A percentile compares a stretch with the other conserved stretches of the same genome.
These are phyloP conservation scores for Zonotrichia albicollis DNA, from an alignment of 2,797 vertebrate species.

Conservation along the genomic window DNA sequence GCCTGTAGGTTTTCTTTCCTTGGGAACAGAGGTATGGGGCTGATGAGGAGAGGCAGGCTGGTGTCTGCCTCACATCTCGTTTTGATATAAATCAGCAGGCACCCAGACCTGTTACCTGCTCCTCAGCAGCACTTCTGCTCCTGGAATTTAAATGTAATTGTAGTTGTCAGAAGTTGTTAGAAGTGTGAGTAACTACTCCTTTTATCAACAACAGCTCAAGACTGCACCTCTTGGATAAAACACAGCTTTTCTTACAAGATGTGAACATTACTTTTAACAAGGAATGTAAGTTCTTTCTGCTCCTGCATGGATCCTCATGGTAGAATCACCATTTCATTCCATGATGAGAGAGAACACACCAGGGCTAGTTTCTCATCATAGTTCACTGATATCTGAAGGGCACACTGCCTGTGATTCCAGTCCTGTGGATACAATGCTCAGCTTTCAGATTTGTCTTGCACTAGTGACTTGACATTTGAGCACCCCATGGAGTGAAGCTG, in stretches of 20 bases:
- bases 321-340: background rate
- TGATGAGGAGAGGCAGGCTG: background rate
- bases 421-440: background rate
- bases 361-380: background rate
- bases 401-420: background rate
- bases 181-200: background rate
- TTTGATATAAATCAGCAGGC: background rate
- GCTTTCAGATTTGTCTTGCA: background rate
- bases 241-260: constrained; percentile 4
- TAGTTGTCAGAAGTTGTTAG: background rate
- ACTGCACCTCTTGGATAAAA: background rate
- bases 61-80: background rate
- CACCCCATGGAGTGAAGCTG: background rate
- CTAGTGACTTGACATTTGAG: background rate
- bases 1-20: background rate
- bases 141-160: background rate
- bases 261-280: background rate
- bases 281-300: background rate
- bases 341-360: background rate
- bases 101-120: background rate
- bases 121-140: background rate
- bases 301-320: background rate
- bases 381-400: background rate
- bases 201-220: background rate
- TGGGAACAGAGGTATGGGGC: background rate